A percentile compares a stretch with the other conserved stretches of the same genome.
These are phyloP conservation scores for Dolichoris vasculosae DNA, from an alignment of 1,140 invertebrate genomes.

Conservation along the genomic window DNA sequence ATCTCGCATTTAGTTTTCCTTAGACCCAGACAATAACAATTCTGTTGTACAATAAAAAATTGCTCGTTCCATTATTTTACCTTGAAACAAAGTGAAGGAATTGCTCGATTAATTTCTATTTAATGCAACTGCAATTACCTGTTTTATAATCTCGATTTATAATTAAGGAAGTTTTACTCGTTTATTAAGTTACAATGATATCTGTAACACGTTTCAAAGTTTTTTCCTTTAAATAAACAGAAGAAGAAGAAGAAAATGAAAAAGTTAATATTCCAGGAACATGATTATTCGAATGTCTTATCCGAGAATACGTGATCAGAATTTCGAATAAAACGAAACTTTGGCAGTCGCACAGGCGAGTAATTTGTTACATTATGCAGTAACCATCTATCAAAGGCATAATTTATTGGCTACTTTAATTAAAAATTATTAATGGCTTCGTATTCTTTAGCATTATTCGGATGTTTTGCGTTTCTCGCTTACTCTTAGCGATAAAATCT, in stretches of 20 bases:
- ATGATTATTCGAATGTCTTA: constrained; percentile 31
- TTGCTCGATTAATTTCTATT: neutral
- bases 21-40: neutral
- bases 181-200: neutral
- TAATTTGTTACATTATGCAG: neutral
- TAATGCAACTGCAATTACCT: neutral
- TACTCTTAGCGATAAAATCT: neutral
- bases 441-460: constrained; percentile 16
- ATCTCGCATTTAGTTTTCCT: neutral
- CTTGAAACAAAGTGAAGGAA: neutral
- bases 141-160: neutral
- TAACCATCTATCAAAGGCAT: neutral
- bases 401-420: constrained; percentile 36
- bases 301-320: constrained; percentile 26
- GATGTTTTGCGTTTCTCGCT: neutral
- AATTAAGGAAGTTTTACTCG: constrained; percentile 2
- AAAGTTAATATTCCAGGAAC: constrained; percentile 13
- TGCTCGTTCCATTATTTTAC: neutral
- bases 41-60: neutral
- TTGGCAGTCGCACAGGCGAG: neutral
- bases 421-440: constrained; percentile 37
- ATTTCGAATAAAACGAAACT: neutral
- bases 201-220: neutral
- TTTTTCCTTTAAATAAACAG: neutral
- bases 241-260: constrained; percentile 13